These are phyloP conservation scores for Pelodiscus sinensis DNA, from an alignment of 2,113 vertebrate species.

Conservation along the genomic window DNA sequence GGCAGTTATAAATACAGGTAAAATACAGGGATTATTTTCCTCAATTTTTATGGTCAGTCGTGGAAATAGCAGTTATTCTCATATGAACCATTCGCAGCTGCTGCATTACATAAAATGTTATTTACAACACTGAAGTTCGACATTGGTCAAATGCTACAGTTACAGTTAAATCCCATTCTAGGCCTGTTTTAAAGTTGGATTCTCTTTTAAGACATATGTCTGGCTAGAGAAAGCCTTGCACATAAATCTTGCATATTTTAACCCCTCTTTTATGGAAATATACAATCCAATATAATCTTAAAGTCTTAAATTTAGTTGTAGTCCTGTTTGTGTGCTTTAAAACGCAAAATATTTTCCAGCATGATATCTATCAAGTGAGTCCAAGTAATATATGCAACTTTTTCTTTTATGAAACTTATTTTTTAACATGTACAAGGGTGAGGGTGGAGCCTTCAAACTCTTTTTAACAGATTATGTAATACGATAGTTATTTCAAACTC, in stretches of 20 bases:
- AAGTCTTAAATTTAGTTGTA: background rate
- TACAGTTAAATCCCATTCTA: background rate
- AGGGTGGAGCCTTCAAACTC: background rate
- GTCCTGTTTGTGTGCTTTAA: background rate
- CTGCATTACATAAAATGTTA: background rate
- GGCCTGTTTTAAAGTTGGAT: background rate
- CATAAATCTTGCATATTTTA: background rate
- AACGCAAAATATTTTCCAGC: background rate
- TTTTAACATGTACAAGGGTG: background rate
- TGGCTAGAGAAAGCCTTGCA: background rate
- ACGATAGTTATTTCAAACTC: background rate
- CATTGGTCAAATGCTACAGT: background rate
- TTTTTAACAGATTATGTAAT: background rate
- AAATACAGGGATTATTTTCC: background rate
- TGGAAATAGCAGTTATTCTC: background rate
- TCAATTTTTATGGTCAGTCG: background rate
- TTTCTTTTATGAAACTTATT: background rate
- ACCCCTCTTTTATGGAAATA: background rate
- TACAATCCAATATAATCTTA: background rate
- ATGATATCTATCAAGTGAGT: background rate
- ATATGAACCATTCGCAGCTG: background rate
- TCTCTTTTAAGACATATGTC: background rate
- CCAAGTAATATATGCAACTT: background rate
- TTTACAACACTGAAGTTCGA: background rate
- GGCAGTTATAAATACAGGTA: accelerated